A percentile compares a stretch with the other conserved stretches of the same genome.
phyloP scores from a whole-genome alignment of 1,140 invertebrate species.

The Polypedilum vanderplanki region DNA sequence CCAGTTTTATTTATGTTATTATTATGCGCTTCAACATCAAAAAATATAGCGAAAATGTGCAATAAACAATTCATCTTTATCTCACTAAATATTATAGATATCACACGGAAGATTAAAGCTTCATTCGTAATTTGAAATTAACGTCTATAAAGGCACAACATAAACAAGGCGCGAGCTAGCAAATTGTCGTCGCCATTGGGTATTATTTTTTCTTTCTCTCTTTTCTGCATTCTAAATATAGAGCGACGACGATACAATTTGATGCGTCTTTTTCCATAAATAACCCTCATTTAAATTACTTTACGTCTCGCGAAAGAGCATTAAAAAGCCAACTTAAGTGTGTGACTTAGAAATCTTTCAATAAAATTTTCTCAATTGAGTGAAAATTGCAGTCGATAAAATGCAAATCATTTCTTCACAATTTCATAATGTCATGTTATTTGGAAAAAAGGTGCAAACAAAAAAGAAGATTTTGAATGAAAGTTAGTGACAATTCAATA shows the following conservation, averaged over 20 bases:
- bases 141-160: not conserved
- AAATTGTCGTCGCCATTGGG: not conserved
- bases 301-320: not conserved
- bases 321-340: not conserved
- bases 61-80: no score
- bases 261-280: slow-evolving; percentile 17
- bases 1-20: not conserved
- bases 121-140: not conserved
- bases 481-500: no score
- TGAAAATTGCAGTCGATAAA: no score
- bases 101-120: not conserved
- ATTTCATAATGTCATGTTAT: no score
- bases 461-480: no score
- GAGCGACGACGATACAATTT: not conserved
- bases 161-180: not conserved
- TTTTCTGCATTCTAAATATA: slow-evolving; percentile 1
- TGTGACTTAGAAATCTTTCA: no score
- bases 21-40: not conserved
- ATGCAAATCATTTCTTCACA: no score
- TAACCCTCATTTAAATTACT: slow-evolving; percentile 18
- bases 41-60: no score
- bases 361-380: no score
- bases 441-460: no score
- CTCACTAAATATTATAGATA: no score
- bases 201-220: not conserved